Evolutionary conservation across 2,113 vertebrate genomes (phyloP).

Genomic region (Gobiocypris rarus): DNA sequence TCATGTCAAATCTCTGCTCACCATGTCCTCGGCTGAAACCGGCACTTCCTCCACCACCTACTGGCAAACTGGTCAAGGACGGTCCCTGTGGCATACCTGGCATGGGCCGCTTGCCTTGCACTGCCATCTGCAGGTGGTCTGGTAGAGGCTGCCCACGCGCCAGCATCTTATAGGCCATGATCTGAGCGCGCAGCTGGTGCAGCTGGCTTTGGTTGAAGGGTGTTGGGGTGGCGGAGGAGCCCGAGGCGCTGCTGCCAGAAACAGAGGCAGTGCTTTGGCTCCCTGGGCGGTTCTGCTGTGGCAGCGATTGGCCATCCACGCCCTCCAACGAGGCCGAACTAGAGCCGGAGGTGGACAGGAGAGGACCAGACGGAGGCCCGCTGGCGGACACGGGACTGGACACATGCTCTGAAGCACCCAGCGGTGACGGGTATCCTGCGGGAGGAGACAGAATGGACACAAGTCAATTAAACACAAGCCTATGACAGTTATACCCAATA

Average conservation of each 20-base stretch:
- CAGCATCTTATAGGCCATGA: slow-evolving; percentile 99
- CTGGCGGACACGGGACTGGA: slow-evolving; percentile 91
- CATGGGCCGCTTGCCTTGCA: slow-evolving; percentile 94
- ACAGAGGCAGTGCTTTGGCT: slow-evolving; percentile 58
- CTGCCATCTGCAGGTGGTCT: slow-evolving; percentile 93
- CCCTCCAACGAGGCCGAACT: slow-evolving; percentile 76
- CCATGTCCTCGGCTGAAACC: slow-evolving; percentile 87
- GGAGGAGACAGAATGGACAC: not conserved
- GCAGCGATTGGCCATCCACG: slow-evolving; percentile 80
- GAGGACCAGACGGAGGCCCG: slow-evolving; percentile 85
- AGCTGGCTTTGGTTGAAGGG: slow-evolving; percentile 97
- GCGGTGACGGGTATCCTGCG: slow-evolving; percentile 91
- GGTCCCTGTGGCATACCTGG: slow-evolving; percentile 88
- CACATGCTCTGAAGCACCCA: slow-evolving; percentile 89
- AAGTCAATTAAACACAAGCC: too few species aligned
- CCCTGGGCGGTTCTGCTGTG: slow-evolving; percentile 73
- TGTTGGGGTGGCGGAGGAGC: slow-evolving; percentile 86
- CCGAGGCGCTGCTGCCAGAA: slow-evolving; percentile 60
- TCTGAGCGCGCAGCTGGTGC: slow-evolving; percentile 94
- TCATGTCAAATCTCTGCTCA: slow-evolving; percentile 60
- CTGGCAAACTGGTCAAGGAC: slow-evolving; percentile 80
- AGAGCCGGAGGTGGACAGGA: slow-evolving; percentile 80
- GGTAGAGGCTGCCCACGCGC: slow-evolving; percentile 88
- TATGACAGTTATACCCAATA: too few species aligned
- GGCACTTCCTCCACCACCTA: slow-evolving; percentile 73